Evolutionary conservation across 2,797 vertebrate species (phyloP).

Genomic region (Chloroceryle inda): DNA sequence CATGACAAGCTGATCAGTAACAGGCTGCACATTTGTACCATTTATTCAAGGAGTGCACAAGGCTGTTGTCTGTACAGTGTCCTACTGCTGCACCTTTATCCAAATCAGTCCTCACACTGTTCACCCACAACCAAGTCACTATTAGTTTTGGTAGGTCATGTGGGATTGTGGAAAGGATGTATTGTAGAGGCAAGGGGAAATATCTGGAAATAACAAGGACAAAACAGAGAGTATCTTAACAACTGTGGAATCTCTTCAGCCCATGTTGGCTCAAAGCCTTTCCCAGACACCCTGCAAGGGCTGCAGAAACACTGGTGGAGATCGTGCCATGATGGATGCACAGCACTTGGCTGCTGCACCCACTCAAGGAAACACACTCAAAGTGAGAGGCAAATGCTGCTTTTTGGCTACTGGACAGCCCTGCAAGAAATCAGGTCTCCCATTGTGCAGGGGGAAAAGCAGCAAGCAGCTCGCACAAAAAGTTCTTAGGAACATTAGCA

Average conservation of each 20-base stretch:
- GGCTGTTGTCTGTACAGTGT: not conserved
- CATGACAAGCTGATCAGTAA: not conserved
- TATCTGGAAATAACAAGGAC: not conserved
- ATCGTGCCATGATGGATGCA: fast-evolving
- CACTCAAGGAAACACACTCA: not conserved
- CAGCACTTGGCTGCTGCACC: not conserved
- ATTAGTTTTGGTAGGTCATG: not conserved
- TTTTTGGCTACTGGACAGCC: not conserved
- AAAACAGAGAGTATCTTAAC: not conserved
- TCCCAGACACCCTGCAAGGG: not conserved
- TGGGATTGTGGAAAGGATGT: not conserved
- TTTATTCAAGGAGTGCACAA: fast-evolving
- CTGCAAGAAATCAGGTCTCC: not conserved
- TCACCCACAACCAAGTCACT: not conserved
- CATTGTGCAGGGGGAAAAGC: not conserved
- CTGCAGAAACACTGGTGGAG: not conserved
- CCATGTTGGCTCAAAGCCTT: fast-evolving
- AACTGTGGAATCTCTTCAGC: not conserved
- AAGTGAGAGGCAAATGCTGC: not conserved
- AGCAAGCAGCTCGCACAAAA: not conserved
- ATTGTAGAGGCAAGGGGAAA: fast-evolving
- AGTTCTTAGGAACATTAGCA: not conserved
- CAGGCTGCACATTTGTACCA: not conserved
- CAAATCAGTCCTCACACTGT: not conserved
- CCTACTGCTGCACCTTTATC: not conserved